Evolutionary conservation across 2,113 vertebrate species (phyloP).

Genomic region (Pan paniscus): DNA sequence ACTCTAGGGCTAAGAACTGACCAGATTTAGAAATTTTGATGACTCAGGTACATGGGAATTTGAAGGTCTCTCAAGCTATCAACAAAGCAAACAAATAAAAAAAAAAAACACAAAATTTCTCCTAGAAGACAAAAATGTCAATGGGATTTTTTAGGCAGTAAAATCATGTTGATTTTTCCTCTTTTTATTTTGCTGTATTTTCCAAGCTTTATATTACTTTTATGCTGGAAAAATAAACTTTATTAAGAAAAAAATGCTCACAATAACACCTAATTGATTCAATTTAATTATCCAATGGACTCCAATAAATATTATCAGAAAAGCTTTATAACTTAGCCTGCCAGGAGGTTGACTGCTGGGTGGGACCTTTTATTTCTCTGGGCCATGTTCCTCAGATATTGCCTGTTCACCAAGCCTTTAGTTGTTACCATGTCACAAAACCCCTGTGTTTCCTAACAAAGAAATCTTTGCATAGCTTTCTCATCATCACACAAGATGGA

Average conservation of each 20-base stretch:
- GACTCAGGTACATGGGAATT: slow-evolving; percentile 73
- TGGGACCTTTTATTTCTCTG: not conserved
- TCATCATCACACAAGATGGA: not conserved
- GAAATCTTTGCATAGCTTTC: not conserved
- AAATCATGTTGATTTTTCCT: not conserved
- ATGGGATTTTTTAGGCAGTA: not conserved
- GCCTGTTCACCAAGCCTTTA: not conserved
- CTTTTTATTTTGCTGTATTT: slow-evolving; percentile 9
- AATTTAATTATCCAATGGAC: not conserved
- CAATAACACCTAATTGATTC: not conserved
- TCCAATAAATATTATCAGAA: not conserved
- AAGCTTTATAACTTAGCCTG: not conserved
- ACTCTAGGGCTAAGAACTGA: not conserved
- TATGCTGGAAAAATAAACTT: not conserved
- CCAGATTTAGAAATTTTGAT: slow-evolving; percentile 67
- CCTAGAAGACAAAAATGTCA: slow-evolving; percentile 43
- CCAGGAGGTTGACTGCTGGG: not conserved
- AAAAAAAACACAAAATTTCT: slow-evolving; percentile 12
- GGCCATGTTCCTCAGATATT: not conserved
- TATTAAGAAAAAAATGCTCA: not conserved
- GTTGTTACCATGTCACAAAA: not conserved
- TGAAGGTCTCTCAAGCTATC: slow-evolving; percentile 65
- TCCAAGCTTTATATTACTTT: not conserved
- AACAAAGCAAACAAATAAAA: slow-evolving; percentile 58
- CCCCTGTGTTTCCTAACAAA: not conserved